phyloP scores from a whole-genome alignment of 2,797 vertebrate species.

The Poecilia velifera region DNA sequence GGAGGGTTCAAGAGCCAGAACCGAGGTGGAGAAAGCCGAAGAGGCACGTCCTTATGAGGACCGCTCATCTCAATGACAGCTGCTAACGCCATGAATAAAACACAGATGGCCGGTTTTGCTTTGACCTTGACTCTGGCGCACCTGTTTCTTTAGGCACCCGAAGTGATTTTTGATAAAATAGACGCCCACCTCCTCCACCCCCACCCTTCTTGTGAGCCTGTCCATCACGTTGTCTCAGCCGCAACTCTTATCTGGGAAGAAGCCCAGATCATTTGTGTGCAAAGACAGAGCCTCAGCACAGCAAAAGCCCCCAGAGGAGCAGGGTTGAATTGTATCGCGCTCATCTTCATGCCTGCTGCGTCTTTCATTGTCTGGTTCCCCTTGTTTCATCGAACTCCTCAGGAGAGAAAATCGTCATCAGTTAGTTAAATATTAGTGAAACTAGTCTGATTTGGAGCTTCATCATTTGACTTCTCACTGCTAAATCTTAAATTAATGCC shows the following conservation, averaged over 20 bases:
- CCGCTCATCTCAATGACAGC: conserved; percentile 57
- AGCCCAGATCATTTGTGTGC: conserved; percentile 51
- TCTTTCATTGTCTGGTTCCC: conserved; percentile 24
- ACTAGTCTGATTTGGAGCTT: conserved; percentile 3
- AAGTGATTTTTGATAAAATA: conserved; percentile 54
- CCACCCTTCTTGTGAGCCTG: conserved; percentile 58
- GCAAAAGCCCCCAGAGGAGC: conserved; percentile 31
- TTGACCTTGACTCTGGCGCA: conserved; percentile 66
- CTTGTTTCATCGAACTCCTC: conserved; percentile 58
- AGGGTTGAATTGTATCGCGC: conserved; percentile 30
- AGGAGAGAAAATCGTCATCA: conserved; percentile 50
- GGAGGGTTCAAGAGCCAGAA: conserved; percentile 37
- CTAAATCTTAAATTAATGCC: conserved; percentile 21
- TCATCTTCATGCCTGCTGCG: conserved; percentile 40
- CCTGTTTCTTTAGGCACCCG: conserved; percentile 45
- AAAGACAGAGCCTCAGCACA: conserved; percentile 37
- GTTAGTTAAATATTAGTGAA: conserved; percentile 61
- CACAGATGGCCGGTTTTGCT: conserved; percentile 24
- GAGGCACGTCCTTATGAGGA: conserved; percentile 28
- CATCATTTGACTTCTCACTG: neutral
- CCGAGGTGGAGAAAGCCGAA: conserved; percentile 36
- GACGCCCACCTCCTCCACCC: conserved; percentile 24
- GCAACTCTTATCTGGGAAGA: conserved; percentile 40
- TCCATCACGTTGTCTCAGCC: conserved; percentile 58
- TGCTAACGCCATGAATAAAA: conserved; percentile 53